Percentiles rank a stretch among this genome's conserved stretches.
Conservation (phyloP, 2,113 vertebrate species). For the Corynorhinus townsendii region DNA sequence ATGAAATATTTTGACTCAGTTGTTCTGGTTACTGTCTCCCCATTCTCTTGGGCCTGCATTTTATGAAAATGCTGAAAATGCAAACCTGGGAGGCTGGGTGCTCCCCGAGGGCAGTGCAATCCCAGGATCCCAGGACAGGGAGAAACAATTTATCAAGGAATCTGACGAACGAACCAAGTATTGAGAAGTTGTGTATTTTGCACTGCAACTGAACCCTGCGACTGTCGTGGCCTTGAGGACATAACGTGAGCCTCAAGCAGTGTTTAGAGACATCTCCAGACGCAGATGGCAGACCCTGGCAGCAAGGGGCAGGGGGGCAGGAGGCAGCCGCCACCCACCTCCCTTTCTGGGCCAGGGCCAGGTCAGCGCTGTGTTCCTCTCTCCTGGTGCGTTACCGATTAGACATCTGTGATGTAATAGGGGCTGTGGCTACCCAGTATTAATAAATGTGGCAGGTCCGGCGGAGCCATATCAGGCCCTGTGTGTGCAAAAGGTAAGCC, state of each 20-base stretch:
- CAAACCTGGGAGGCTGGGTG: rapidly evolving
- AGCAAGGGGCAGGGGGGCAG: background rate
- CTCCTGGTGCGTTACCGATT: slow-evolving; percentile 62
- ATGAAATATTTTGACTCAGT: too few relatives aligned
- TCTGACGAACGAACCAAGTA: rapidly evolving
- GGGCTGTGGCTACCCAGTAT: slow-evolving; percentile 72
- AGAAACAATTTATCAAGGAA: background rate
- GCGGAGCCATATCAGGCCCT: slow-evolving; percentile 71
- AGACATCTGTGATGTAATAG: slow-evolving; percentile 79
- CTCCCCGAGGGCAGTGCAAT: background rate
- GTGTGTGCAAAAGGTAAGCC: slow-evolving; percentile 80
- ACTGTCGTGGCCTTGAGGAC: rapidly evolving
- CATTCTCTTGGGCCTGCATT: background rate
- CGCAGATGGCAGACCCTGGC: background rate
- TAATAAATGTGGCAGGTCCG: slow-evolving; percentile 78
- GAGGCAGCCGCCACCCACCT: background rate
- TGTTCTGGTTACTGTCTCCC: rapidly evolving
- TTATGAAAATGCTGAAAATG: background rate
- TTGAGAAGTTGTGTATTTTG: too few relatives aligned
- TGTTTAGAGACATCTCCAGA: background rate
- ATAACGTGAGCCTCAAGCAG: rapidly evolving
- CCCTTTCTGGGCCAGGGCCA: background rate
- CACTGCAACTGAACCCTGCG: rapidly evolving
- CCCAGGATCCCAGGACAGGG: background rate
- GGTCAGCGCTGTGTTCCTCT: slow-evolving; percentile 48